phyloP scores from a whole-genome alignment of 2,113 vertebrate genomes.

The Sebastes fasciatus region DNA sequence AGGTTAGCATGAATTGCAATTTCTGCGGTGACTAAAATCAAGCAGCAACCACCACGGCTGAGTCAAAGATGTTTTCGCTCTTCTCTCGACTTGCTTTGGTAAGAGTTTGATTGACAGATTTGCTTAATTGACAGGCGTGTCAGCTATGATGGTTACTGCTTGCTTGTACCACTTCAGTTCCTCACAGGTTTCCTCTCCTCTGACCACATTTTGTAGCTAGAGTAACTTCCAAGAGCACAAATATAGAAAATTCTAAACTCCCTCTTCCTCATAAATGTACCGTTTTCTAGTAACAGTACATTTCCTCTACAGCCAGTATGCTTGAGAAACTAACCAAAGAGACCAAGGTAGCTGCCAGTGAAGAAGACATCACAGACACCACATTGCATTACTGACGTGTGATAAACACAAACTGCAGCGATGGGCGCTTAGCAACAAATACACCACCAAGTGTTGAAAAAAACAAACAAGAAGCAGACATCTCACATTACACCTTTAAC shows the following conservation, averaged over 20 bases:
- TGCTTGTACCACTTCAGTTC: neutral
- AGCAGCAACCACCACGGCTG: neutral
- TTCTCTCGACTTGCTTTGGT: too few species aligned
- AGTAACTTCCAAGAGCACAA: neutral
- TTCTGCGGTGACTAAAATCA: neutral
- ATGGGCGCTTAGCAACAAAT: slow-evolving; percentile 8
- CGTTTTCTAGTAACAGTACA: too few species aligned
- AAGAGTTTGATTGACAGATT: too few species aligned
- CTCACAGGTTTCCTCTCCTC: neutral
- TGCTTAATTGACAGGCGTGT: neutral
- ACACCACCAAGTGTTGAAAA: neutral
- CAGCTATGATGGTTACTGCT: neutral
- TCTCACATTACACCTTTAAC: slow-evolving; percentile 1
- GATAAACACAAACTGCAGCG: neutral
- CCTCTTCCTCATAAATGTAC: neutral
- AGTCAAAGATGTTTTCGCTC: too few species aligned
- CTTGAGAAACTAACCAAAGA: neutral
- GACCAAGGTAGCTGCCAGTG: neutral
- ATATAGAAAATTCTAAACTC: neutral
- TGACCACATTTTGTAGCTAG: neutral
- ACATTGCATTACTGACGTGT: neutral
- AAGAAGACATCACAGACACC: neutral
- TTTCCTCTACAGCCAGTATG: neutral
- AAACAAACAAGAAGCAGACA: neutral
- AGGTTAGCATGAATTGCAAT: neutral